Base-by-base conservation (phyloP, 1,140 invertebrate species). In the Drosophila bocqueti region DNA sequence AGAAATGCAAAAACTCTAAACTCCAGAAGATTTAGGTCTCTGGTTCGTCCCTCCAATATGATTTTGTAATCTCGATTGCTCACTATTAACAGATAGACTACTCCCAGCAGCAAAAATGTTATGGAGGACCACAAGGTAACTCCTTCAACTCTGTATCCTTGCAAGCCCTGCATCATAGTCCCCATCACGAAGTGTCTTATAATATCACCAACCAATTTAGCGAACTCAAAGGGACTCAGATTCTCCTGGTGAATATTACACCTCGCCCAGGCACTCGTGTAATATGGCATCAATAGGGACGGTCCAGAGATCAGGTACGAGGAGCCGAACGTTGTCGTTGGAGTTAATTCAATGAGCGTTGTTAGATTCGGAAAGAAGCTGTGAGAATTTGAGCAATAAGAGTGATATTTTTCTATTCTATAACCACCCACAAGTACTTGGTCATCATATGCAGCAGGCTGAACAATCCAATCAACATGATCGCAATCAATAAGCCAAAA, bases 371-470 rank as follows among this genome's bases (percentile, higher is more conserved):
- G 83, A 55, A 82, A 11, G 6, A 81, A 71, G 18, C 83, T 82
- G 24, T 0, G 16, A 36, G 0, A 16, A 29, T 9, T 9, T 21
- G 7, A 49, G 6, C 0, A n/a, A 34, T 50, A 13, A 18, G 8
- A 34, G 8, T 0, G 9, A 57, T 10, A 26, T 10, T 8, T 6
- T 10, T 52, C 1, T 9, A 16, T 24, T 4, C 16, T 21, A 5
- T 2, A n/a, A 11, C 18, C 24, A 86, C 83, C 62, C 26, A 85
- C 83, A 85, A 86, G n/a, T 82, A 82, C 26, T 79, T 86, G 4
- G 49, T 38, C 18, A 82, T 21, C 61, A 82, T 50, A 34, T 62
- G 57, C 2, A 62, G 16, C 9, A 68, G 0, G 3, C 13, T 15
- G 16, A 43, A 64, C 0, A 50, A 4, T 0, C 3, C 3, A 9